Percentiles rank a stretch among this genome's conserved stretches.
phyloP scores from a whole-genome alignment of 2,113 vertebrate species.

The Thymallus thymallus region DNA sequence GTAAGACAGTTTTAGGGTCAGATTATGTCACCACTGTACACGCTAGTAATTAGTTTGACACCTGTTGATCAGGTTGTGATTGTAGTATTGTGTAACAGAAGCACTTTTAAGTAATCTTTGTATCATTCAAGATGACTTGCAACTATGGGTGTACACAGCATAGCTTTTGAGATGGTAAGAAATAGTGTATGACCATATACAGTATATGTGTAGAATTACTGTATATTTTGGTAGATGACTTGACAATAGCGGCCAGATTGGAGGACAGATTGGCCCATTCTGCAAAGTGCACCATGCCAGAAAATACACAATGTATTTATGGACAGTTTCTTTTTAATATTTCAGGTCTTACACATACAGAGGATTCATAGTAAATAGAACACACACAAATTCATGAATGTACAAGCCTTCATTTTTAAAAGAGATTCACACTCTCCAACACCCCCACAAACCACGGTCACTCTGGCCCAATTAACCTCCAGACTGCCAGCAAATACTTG shows the following conservation, averaged over 20 bases:
- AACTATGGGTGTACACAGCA: too few relatives aligned
- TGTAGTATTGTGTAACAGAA: too few relatives aligned
- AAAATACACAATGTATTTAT: constrained; percentile 10
- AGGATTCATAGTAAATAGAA: not conserved
- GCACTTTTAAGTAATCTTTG: too few relatives aligned
- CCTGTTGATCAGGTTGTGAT: too few relatives aligned
- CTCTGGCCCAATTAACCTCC: constrained; percentile 15
- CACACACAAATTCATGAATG: not conserved
- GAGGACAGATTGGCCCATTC: not conserved
- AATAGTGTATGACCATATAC: too few relatives aligned
- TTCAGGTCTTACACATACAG: not conserved
- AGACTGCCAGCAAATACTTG: not conserved
- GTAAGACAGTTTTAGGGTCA: too few relatives aligned
- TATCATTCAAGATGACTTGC: too few relatives aligned
- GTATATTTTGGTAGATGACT: not conserved
- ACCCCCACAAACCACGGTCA: too few relatives aligned
- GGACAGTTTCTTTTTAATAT: not conserved
- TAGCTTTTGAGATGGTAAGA: too few relatives aligned
- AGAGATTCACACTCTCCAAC: constrained; percentile 28
- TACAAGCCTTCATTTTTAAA: constrained; percentile 41
- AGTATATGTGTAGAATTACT: too few relatives aligned
- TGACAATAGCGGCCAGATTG: not conserved
- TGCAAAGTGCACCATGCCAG: constrained; percentile 6
- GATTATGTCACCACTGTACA: too few relatives aligned
- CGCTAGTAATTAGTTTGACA: not conserved